Percentiles rank a stretch among this genome's conserved stretches.
Evolutionary conservation across 2,113 vertebrate genomes (phyloP).

Genomic region (Python bivittatus): DNA sequence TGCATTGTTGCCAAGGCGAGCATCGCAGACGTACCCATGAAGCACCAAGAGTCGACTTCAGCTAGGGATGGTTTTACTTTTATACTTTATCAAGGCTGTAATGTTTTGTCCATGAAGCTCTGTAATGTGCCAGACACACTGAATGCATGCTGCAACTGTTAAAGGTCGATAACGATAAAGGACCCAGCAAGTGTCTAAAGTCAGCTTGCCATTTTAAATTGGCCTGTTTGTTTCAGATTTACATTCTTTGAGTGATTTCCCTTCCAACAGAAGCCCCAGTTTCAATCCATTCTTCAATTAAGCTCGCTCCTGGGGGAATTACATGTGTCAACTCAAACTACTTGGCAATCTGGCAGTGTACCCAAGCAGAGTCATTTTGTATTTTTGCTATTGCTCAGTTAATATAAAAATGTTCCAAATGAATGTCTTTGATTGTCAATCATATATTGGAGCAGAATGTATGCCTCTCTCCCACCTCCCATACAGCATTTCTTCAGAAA

Average conservation of each 20-base stretch:
- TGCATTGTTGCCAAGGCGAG: not conserved
- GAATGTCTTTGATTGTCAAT: slow-evolving; percentile 10
- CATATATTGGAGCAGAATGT: not conserved
- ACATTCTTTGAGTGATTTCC: not conserved
- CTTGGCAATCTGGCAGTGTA: slow-evolving; percentile 10
- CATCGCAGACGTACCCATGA: not conserved
- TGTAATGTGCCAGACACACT: not conserved
- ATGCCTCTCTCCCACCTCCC: not conserved
- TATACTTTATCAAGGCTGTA: not conserved
- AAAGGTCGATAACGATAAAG: not conserved
- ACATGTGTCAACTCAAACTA: not conserved
- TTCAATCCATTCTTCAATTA: not conserved
- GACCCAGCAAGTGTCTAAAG: not conserved
- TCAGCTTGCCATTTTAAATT: not conserved
- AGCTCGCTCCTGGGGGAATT: not conserved
- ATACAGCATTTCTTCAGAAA: not conserved
- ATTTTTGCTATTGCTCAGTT: slow-evolving; percentile 11
- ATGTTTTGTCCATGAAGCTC: not conserved
- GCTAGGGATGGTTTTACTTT: not conserved
- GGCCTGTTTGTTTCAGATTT: not conserved
- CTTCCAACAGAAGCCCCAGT: not conserved
- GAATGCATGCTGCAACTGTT: not conserved
- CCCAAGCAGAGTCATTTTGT: slow-evolving; percentile 16
- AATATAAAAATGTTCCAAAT: slow-evolving; percentile 18
- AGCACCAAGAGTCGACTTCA: not conserved